Evolutionary conservation across 2,888 invertebrate species (phyloP), one percentile per base, ranked within the genome.

Genomic region (Maniola hyperantus): DNA sequence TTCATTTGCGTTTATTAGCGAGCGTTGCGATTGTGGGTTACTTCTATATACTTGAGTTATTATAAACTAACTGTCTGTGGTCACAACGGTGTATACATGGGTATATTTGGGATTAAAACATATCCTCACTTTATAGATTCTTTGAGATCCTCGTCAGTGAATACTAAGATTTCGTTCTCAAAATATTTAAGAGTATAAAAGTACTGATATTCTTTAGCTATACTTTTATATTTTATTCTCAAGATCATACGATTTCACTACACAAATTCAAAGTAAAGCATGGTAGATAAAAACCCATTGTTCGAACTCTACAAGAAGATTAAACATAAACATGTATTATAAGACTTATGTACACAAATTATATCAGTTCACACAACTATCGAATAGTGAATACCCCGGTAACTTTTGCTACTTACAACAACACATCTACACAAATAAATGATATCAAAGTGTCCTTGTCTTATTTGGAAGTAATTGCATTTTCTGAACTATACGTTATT

Each of bases 271-370:
- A 57, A 64, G n/a, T n/a, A n/a, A n/a, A n/a, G n/a, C n/a, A 26
- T 4, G 51, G 54, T 63, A 51, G 54, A 64, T 39, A 11, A 46
- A 51, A 68, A 46, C 51, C 69, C 58, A 70, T 69, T 66, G 67
- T 71, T 69, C 66, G 15, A 39, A 53, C 33, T 62, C 26, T 54
- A 62, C 57, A 46, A 55, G 58, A 61, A 64, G 64, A 51, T 66
- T 26, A 67, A 65, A 66, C 53, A 67, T 67, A 69, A 71, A 69
- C 63, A 65, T 61, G 57, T 66, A 71, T 66, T 61, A 68, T 57
- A 61, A 64, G 55, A 51, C 63, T 18, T 61, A 63, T 61, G 18
- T 64, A 63, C 64, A 58, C 54, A 51, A 58, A 67, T 60, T 69
- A 61, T 66, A 59, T 58, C 57, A 33, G 46, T 69, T 65, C 58